Percentiles rank a stretch among this genome's conserved stretches.
These are phyloP conservation scores for Pasiphila rectangulata DNA, from an alignment of 2,888 invertebrate species.

Conservation along the genomic window DNA sequence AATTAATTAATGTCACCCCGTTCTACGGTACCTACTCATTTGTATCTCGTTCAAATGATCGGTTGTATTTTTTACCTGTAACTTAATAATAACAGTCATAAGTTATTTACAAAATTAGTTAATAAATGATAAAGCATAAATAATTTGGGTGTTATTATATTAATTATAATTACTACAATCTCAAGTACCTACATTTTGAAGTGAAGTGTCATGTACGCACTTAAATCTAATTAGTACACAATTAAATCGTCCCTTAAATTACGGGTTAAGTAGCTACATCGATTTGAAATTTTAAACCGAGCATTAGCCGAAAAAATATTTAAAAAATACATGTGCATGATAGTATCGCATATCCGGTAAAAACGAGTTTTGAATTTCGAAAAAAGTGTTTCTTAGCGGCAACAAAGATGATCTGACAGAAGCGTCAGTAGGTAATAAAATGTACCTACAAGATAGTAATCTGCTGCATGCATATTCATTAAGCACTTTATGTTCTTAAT, in stretches of 20 bases:
- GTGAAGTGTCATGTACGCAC: constrained; percentile 47
- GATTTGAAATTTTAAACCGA: constrained; percentile 10
- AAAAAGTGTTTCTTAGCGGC: constrained; percentile 60
- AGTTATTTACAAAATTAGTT: too few relatives aligned
- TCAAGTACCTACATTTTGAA: too few relatives aligned
- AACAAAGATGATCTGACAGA: constrained; percentile 50
- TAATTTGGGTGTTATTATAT: neutral
- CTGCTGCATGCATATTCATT: constrained; percentile 22
- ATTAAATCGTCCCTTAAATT: constrained; percentile 28
- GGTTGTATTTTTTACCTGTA: too few relatives aligned
- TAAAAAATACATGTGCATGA: constrained; percentile 62
- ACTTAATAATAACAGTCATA: too few relatives aligned
- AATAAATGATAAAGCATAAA: neutral
- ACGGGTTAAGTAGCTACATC: neutral
- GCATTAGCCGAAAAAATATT: constrained; percentile 20
- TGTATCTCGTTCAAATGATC: too few relatives aligned
- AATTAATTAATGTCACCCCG: too few relatives aligned
- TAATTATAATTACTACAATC: constrained; percentile 7
- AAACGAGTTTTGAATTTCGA: constrained; percentile 54
- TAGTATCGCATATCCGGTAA: constrained; percentile 75
- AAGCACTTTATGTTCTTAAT: constrained; percentile 19
- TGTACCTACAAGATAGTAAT: constrained; percentile 20
- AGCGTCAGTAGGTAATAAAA: constrained; percentile 33
- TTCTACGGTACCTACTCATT: too few relatives aligned
- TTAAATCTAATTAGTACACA: constrained; percentile 43